Base-by-base conservation (phyloP, 1,140 invertebrate genomes). In the Hylaeus anthracinus region DNA sequence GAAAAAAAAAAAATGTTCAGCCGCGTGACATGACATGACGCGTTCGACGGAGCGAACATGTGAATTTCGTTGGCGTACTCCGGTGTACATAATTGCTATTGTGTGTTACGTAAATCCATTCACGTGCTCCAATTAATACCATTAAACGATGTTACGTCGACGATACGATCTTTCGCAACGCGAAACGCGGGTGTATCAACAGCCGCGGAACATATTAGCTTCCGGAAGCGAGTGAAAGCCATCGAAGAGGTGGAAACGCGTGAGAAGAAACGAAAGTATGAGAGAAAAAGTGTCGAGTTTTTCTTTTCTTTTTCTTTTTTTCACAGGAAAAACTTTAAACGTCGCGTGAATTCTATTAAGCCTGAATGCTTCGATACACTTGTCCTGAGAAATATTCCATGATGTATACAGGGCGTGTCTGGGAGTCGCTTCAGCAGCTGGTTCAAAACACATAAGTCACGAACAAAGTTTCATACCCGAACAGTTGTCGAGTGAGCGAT, bases 161-260 rank as follows among this genome's bases (percentile, higher is more conserved):
- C 12, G 63, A 74, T 81, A 65, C 58, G 9, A 63, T 80, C 79
- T 80, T 53, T 69, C 26, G 64, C 53, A 74, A 74, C 72, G 63
- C 15, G 66, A 75, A 74, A 75, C 45, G 64, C 39, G 78, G 56
- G 64, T 75, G 55, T 60, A 64, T 55, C 55, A 69, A 53, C 72
- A 5, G 12, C 12, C 43, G 8, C 48, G 79, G 64, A 53, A 45
- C 77, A 73, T 51, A 39, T 10, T 72, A 55, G 26, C 79, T 75
- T 69, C 72, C 79, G 72, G 79, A 80, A 80, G 66, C 64, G 43
- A 75, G 79, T 80, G 79, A 80, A 80, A 80, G 79, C 72, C 55
- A 51, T 26, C 53, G 41, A 53, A 39, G 45, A 51, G 79, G 72
- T 66, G 79, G 64, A 73, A 61, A 61, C 12, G 14, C 72, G 79